These are phyloP conservation scores for Nephrotoma flavescens DNA, from an alignment of 2,888 invertebrate species.

Conservation along the genomic window DNA sequence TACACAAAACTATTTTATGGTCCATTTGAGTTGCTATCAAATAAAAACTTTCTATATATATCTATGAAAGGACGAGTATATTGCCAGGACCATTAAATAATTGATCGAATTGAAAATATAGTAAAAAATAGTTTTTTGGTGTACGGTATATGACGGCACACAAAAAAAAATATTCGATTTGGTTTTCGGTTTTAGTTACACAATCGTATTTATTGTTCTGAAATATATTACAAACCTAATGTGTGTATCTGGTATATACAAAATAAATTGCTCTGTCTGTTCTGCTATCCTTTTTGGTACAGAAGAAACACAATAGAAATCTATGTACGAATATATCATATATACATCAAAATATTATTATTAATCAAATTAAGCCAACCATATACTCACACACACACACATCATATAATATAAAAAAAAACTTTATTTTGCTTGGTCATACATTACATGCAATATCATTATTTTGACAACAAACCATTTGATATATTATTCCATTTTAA, in stretches of 20 bases:
- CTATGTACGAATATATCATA: not conserved
- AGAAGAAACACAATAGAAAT: not conserved
- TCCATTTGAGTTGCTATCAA: not conserved
- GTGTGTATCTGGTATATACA: not conserved
- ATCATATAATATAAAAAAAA: not conserved
- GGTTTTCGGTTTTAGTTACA: not conserved
- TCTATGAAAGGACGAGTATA: not conserved
- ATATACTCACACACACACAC: not conserved
- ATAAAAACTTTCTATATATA: not conserved
- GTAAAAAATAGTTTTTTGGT: not conserved
- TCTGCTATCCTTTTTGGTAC: not conserved
- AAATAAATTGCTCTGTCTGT: not conserved
- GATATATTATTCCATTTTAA: not conserved
- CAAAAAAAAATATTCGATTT: not conserved
- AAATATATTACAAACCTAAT: not conserved
- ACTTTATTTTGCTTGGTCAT: not conserved
- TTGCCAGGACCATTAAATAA: not conserved
- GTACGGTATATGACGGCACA: not conserved
- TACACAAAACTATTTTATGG: not conserved
- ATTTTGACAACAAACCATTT: not conserved
- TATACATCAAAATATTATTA: not conserved
- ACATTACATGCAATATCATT: not conserved
- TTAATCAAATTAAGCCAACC: not conserved
- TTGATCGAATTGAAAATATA: not conserved
- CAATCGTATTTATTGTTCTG: too few species aligned